A percentile compares a stretch with the other conserved stretches of the same genome.
Evolutionary conservation across 2,797 vertebrate genomes (phyloP).

Genomic region (Ceryle rudis): DNA sequence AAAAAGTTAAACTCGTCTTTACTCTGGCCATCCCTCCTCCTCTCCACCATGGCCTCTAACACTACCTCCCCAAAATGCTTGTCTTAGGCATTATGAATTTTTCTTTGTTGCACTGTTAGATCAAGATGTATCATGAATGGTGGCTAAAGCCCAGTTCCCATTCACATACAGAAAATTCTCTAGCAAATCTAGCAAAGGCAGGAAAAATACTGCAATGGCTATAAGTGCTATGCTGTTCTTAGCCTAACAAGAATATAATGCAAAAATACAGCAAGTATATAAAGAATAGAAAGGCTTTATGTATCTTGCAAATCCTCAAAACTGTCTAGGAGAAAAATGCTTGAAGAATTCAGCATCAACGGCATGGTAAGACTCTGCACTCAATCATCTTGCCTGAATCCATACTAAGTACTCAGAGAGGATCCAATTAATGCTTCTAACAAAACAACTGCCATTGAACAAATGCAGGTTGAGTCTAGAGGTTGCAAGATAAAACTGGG

Average conservation of each 20-base stretch:
- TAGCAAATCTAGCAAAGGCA: accelerated
- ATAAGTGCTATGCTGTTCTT: not conserved
- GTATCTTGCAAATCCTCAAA: not conserved
- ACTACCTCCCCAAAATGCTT: accelerated
- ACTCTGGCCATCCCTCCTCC: not conserved
- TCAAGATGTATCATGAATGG: accelerated
- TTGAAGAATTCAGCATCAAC: not conserved
- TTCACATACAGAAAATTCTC: not conserved
- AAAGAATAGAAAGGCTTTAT: not conserved
- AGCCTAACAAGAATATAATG: not conserved
- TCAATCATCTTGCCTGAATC: not conserved
- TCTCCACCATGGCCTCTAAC: not conserved
- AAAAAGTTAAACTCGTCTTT: not conserved
- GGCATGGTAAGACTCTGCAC: not conserved
- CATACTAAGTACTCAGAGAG: not conserved
- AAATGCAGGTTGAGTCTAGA: not conserved
- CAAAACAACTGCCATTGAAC: not conserved
- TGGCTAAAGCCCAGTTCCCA: not conserved
- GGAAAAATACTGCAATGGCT: not conserved
- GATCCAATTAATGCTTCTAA: not conserved
- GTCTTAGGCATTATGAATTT: not conserved
- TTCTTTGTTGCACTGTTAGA: accelerated
- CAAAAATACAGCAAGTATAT: not conserved
- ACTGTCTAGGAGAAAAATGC: not conserved
- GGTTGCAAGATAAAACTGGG: too few species aligned